phyloP scores from a whole-genome alignment of 1,140 invertebrate genomes.

The Pseudomyrmex dendroicus region DNA sequence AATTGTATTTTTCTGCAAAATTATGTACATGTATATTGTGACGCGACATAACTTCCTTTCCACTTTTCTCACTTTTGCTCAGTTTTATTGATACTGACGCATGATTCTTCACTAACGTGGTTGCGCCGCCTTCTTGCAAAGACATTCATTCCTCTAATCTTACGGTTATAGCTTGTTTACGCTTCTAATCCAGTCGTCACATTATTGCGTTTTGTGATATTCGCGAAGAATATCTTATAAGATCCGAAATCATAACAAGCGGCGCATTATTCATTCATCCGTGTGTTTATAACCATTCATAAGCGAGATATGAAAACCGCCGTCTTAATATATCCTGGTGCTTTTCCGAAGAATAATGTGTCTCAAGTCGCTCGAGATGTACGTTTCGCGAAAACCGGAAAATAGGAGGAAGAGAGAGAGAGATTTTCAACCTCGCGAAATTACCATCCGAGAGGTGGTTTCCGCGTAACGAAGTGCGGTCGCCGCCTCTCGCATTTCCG shows the following conservation, averaged over 20 bases:
- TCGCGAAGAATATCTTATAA: conserved; percentile 24
- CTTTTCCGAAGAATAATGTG: conserved; percentile 53
- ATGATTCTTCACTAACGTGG: not conserved
- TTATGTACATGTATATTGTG: no score
- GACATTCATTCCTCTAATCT: not conserved
- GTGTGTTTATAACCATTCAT: conserved; percentile 51
- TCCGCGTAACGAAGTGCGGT: conserved; percentile 58
- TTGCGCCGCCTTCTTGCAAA: not conserved
- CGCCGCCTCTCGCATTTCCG: conserved; percentile 55
- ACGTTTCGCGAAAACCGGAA: conserved; percentile 26
- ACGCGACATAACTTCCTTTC: no score
- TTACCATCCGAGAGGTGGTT: conserved; percentile 54
- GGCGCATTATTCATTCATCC: conserved; percentile 52
- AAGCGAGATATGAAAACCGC: conserved; percentile 56
- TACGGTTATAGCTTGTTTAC: conserved; percentile 13
- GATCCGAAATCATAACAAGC: conserved; percentile 22
- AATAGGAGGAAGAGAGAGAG: not conserved
- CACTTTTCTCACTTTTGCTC: no score
- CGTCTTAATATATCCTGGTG: conserved; percentile 44
- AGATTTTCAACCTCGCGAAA: conserved; percentile 53
- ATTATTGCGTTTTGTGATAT: not conserved
- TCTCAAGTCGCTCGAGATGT: conserved; percentile 33
- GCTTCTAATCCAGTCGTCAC: not conserved
- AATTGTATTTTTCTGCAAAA: not conserved
- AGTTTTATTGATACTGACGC: no score